A percentile compares a stretch with the other conserved stretches of the same genome.
Conservation (phyloP, 2,888 invertebrate species). For the Xestia c-nigrum region DNA sequence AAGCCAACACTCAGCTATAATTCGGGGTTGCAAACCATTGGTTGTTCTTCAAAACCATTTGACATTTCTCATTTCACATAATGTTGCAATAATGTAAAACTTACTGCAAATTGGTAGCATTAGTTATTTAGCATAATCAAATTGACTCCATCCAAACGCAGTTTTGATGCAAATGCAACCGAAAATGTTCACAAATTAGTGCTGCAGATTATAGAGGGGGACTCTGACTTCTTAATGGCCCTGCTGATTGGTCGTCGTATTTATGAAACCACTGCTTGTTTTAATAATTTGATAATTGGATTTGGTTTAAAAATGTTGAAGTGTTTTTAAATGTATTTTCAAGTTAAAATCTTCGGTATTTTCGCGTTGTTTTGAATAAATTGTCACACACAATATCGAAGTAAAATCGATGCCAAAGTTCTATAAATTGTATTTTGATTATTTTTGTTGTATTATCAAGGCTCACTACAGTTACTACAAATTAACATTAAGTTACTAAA, state of each 20-base stretch:
- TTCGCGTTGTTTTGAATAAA: background rate
- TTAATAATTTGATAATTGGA: slow-evolving; percentile 14
- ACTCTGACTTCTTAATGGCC: slow-evolving; percentile 38
- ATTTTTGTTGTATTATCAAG: background rate
- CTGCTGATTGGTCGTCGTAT: slow-evolving; percentile 16
- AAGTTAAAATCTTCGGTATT: background rate
- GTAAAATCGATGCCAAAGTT: background rate
- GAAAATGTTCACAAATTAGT: slow-evolving; percentile 65
- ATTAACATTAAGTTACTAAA: background rate
- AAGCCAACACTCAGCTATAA: slow-evolving; percentile 10
- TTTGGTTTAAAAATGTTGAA: slow-evolving; percentile 12
- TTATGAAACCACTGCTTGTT: slow-evolving; percentile 1
- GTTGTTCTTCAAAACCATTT: slow-evolving; percentile 62
- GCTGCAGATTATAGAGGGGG: slow-evolving; percentile 38
- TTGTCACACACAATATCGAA: background rate
- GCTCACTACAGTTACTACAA: background rate
- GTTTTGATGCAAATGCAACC: slow-evolving; percentile 83
- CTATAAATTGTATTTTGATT: background rate
- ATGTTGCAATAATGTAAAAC: slow-evolving; percentile 76
- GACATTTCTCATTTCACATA: slow-evolving; percentile 72
- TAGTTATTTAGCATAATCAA: slow-evolving; percentile 86
- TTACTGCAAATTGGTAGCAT: slow-evolving; percentile 78
- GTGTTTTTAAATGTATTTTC: background rate
- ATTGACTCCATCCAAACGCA: slow-evolving; percentile 72
- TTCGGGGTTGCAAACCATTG: slow-evolving; percentile 29